Evolutionary conservation across 2,888 invertebrate species (phyloP).

Genomic region (Drosophila kambysellisi): DNA sequence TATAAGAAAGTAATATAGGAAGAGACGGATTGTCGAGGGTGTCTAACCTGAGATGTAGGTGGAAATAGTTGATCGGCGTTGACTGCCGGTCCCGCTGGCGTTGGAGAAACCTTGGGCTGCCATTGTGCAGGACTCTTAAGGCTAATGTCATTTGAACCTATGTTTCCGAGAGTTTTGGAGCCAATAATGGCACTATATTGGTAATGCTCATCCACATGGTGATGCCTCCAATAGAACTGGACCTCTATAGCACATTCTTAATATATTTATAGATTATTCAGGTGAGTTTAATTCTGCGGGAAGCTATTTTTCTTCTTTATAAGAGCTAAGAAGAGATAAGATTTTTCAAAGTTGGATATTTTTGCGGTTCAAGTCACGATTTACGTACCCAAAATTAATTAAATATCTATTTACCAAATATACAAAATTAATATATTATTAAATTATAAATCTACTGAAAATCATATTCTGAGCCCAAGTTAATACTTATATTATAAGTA

Average conservation of each 20-base stretch:
- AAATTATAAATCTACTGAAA: not conserved
- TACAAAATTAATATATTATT: not conserved
- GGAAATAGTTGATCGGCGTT: not conserved
- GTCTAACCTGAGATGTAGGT: not conserved
- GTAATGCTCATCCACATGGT: too few species aligned
- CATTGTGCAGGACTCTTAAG: not conserved
- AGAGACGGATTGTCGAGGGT: not conserved
- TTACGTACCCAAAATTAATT: too few species aligned
- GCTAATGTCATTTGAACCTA: not conserved
- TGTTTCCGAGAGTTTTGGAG: too few species aligned
- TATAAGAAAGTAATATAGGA: not conserved
- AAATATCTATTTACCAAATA: too few species aligned
- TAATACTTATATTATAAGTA: too few species aligned
- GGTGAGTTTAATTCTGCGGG: not conserved
- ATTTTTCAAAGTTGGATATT: too few species aligned
- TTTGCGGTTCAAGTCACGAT: too few species aligned
- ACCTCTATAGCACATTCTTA: not conserved
- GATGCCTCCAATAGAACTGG: not conserved
- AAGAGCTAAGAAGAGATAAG: too few species aligned
- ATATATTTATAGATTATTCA: not conserved
- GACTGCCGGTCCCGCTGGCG: not conserved
- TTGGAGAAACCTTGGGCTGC: not conserved
- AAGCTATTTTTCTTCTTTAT: too few species aligned
- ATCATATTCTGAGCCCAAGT: not conserved
- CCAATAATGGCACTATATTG: too few species aligned